Conservation (phyloP, 2,888 invertebrate species). For the Elegia similella region DNA sequence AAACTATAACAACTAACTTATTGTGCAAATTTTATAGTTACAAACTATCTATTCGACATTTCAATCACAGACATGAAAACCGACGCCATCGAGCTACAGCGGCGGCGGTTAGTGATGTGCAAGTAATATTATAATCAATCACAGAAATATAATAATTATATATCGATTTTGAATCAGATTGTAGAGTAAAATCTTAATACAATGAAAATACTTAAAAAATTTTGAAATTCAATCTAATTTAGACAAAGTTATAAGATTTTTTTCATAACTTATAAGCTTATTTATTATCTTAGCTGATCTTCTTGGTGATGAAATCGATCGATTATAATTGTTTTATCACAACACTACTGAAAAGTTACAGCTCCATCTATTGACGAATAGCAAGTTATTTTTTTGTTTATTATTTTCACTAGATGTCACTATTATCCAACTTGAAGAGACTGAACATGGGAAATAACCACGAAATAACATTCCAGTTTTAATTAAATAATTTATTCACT, state of each 20-base stretch:
- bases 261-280: too few relatives aligned
- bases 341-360: background rate
- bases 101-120: slow-evolving; percentile 22
- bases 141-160: too few relatives aligned
- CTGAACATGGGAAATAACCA: too few relatives aligned
- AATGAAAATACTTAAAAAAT: too few relatives aligned
- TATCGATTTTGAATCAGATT: too few relatives aligned
- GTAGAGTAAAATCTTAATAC: too few relatives aligned
- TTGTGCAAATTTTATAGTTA: slow-evolving; percentile 23
- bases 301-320: background rate
- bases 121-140: too few relatives aligned
- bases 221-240: too few relatives aligned
- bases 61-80: slow-evolving; percentile 30
- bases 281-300: background rate
- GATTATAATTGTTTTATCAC: background rate
- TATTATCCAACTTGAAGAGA: background rate
- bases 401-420: background rate
- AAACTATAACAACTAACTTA: slow-evolving; percentile 32
- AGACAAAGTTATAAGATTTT: too few relatives aligned
- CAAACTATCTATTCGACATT: slow-evolving; percentile 21
- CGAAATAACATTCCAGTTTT: too few relatives aligned
- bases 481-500: too few relatives aligned
- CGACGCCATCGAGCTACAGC: slow-evolving; percentile 38
- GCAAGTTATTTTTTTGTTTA: background rate
- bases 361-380: background rate